Evolutionary conservation across 2,888 invertebrate genomes (phyloP).

Genomic region (Drosophila cognata): DNA sequence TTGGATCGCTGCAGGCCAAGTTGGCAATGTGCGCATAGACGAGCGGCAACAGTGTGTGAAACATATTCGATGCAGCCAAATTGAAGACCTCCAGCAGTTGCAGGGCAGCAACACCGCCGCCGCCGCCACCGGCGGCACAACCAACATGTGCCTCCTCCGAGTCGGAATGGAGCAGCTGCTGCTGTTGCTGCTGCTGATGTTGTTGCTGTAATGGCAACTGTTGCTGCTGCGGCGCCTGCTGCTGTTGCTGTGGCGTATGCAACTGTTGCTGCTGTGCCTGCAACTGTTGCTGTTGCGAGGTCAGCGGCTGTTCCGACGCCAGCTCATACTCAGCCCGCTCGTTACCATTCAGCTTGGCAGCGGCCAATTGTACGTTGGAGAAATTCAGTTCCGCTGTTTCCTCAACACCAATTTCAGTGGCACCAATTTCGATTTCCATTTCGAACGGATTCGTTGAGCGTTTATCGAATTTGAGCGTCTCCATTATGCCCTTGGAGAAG

Average conservation of each 20-base stretch:
- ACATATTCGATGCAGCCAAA: constrained; percentile 85
- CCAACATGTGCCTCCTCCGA: constrained; percentile 80
- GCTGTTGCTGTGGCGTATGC: constrained; percentile 24
- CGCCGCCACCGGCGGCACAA: constrained; percentile 3
- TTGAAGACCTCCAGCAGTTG: constrained; percentile 85
- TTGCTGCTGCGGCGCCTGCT: constrained; percentile 15
- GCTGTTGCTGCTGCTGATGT: constrained; percentile 13
- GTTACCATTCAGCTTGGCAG: constrained; percentile 84
- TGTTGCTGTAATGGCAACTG: constrained; percentile 9
- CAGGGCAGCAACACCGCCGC: constrained; percentile 68
- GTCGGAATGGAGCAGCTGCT: constrained; percentile 73
- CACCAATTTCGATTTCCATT: constrained; percentile 85
- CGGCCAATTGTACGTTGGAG: constrained; percentile 81
- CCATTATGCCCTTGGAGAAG: constrained; percentile 85
- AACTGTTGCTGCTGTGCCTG: constrained; percentile 31
- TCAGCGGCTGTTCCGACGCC: constrained; percentile 62
- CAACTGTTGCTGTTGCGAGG: constrained; percentile 27
- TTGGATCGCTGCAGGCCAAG: constrained; percentile 91
- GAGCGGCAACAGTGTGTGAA: constrained; percentile 93
- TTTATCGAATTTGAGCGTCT: constrained; percentile 85
- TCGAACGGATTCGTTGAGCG: constrained; percentile 85
- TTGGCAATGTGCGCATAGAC: constrained; percentile 94
- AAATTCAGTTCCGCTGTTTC: constrained; percentile 83
- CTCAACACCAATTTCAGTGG: constrained; percentile 84
- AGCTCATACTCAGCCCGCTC: constrained; percentile 83